These are phyloP conservation scores for Nerophis ophidion DNA, from an alignment of 2,113 vertebrate genomes.

Conservation along the genomic window DNA sequence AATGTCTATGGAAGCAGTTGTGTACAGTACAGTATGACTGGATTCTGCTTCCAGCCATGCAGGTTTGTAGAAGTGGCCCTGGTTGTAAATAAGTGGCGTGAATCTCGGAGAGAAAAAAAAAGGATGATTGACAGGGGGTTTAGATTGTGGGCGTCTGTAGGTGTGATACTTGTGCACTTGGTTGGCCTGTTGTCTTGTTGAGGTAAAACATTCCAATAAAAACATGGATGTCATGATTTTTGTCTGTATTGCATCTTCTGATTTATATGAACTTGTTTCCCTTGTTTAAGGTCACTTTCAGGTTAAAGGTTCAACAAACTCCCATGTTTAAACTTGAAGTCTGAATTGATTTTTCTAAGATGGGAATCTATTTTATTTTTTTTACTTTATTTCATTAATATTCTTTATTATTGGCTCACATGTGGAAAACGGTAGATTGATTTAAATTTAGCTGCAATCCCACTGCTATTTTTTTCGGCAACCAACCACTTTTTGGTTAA, in stretches of 20 bases:
- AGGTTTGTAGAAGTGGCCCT: conserved; percentile 31
- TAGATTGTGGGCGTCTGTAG: conserved; percentile 25
- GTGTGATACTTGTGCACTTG: conserved; percentile 49
- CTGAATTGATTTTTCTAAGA: too few relatives aligned
- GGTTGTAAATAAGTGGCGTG: conserved; percentile 35
- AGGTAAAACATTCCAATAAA: conserved; percentile 11
- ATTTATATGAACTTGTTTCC: not conserved
- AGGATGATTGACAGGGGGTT: conserved; percentile 15
- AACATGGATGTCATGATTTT: conserved; percentile 19
- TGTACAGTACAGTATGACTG: conserved; percentile 32
- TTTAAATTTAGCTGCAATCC: too few relatives aligned
- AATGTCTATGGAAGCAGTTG: conserved; percentile 34
- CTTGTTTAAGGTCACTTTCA: not conserved
- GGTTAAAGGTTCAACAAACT: too few relatives aligned
- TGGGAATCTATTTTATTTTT: too few relatives aligned
- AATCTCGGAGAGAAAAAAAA: conserved; percentile 12
- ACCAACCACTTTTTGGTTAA: too few relatives aligned
- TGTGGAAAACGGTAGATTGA: too few relatives aligned
- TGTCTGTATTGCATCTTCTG: not conserved
- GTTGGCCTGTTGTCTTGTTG: conserved; percentile 45
- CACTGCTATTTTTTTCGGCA: too few relatives aligned
- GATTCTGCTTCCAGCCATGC: conserved; percentile 16
- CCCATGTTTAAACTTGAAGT: too few relatives aligned
- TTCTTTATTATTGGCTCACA: too few relatives aligned
- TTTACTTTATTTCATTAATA: too few relatives aligned